Evolutionary conservation across 2,888 invertebrate species (phyloP), one percentile per base, ranked within the genome.

Genomic region (Heliconius erato): DNA sequence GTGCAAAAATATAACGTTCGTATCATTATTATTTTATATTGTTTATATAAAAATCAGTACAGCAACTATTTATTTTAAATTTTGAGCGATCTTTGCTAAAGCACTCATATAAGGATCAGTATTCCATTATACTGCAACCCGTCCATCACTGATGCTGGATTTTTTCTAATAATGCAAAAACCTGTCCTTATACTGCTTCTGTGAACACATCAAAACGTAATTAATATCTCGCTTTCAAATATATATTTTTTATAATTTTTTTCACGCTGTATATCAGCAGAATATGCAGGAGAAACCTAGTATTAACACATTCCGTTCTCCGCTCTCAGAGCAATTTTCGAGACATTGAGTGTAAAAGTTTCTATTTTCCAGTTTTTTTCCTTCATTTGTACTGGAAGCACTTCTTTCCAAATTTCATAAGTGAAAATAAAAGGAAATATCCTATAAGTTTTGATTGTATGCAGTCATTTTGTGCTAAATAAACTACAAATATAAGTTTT

Each of bases 91-190:
- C 71, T n/a, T n/a, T n/a, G n/a, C n/a, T n/a, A 35, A 11, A 11
- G 5, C 54, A 9, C 6, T 7, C 14, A 14, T 71, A 28, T 12
- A 35, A 35, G n/a, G 7, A 63, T 63, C 40, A 40, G 63, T 76
- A 63, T 63, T 76, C 74, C 14, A 54, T 59, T 35, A 63, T n/a
- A 14, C 35, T 26, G 26, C 35, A 40, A 26, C 76, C 63, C n/a
- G 76, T 76, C 26, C 35, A 63, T 26, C 35, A 35, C 63, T 26
- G 63, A 59, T 26, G 63, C 44, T 67, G n/a, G 19, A 6, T 76
- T 74, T 76, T 76, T 76, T 76, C 76, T 76, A 76, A 76, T 63
- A 63, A 76, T 63, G 63, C 16, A n/a, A 63, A 63, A 76, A 76
- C 76, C 63, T 63, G 76, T 76, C 74, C 32, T 2, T 76, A 40